These are phyloP conservation scores for Wasmannia auropunctata DNA, from an alignment of 1,140 invertebrate species.

Conservation along the genomic window DNA sequence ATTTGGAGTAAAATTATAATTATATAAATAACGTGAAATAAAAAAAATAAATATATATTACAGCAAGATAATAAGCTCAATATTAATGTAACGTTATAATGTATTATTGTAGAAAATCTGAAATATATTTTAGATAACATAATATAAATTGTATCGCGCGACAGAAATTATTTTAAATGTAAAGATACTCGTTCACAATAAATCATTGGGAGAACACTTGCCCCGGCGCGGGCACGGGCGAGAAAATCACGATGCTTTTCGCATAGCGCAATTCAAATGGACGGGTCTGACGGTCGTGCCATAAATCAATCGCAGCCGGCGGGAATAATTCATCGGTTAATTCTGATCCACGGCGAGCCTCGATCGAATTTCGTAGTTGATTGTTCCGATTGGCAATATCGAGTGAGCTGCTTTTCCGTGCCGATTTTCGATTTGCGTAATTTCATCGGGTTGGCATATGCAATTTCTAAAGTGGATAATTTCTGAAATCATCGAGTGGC, in stretches of 20 bases:
- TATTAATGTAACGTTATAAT: not conserved
- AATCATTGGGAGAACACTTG: not conserved
- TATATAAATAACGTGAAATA: not conserved
- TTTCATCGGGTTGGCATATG: not conserved
- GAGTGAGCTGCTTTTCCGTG: not conserved
- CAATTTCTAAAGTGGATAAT: constrained; percentile 29
- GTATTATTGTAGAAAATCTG: not conserved
- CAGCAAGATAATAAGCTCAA: not conserved
- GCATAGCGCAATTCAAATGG: constrained; percentile 4
- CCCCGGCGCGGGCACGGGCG: not conserved
- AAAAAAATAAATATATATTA: not conserved
- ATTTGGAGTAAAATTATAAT: not conserved
- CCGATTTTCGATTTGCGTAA: constrained; percentile 6
- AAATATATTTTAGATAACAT: constrained; percentile 1
- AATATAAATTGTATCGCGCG: not conserved
- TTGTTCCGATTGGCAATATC: constrained; percentile 13
- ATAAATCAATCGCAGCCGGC: constrained; percentile 45
- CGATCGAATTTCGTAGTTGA: constrained; percentile 35
- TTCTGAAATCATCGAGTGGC: not conserved
- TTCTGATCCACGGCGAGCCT: constrained; percentile 22
- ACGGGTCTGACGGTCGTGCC: not conserved
- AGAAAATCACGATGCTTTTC: constrained; percentile 41
- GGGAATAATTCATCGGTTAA: constrained; percentile 48
- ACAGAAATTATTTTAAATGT: not conserved
- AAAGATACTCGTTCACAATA: constrained; percentile 4